phyloP scores from a whole-genome alignment of 2,888 invertebrate genomes.

The Phortica okadai region DNA sequence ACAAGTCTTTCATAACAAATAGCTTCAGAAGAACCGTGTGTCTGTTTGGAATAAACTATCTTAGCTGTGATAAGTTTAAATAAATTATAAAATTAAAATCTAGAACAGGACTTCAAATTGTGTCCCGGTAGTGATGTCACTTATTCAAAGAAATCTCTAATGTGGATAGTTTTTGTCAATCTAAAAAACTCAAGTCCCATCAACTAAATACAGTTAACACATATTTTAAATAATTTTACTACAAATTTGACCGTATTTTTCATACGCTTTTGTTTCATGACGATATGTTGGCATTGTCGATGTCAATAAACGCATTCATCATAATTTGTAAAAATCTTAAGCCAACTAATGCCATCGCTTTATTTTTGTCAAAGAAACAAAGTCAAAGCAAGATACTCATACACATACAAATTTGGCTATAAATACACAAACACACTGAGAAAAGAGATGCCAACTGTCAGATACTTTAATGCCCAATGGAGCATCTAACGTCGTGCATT shows the following conservation, averaged over 20 bases:
- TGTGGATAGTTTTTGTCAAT: no score
- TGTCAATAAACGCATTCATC: constrained; percentile 41
- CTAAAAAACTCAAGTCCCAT: no score
- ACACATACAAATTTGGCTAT: not conserved
- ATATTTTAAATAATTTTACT: no score
- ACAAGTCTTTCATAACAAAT: no score
- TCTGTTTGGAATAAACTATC: no score
- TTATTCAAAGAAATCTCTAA: no score
- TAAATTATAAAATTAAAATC: no score
- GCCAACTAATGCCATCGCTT: constrained; percentile 26
- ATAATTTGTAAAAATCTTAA: constrained; percentile 32
- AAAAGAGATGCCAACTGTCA: constrained; percentile 11
- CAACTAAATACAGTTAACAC: no score
- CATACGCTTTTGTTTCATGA: not conserved
- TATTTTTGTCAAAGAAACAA: constrained; percentile 31
- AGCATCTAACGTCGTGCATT: constrained; percentile 21
- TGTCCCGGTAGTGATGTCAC: no score
- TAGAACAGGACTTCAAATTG: no score
- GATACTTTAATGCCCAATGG: constrained; percentile 30
- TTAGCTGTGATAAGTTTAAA: no score
- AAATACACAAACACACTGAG: constrained; percentile 19
- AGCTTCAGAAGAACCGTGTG: no score
- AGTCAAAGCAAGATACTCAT: constrained; percentile 5
- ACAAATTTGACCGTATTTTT: not conserved
- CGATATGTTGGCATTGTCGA: constrained; percentile 12